Percentiles rank a stretch among this genome's conserved stretches.
Evolutionary conservation across 2,888 invertebrate species (phyloP).

Genomic region (Bombylius discolor): DNA sequence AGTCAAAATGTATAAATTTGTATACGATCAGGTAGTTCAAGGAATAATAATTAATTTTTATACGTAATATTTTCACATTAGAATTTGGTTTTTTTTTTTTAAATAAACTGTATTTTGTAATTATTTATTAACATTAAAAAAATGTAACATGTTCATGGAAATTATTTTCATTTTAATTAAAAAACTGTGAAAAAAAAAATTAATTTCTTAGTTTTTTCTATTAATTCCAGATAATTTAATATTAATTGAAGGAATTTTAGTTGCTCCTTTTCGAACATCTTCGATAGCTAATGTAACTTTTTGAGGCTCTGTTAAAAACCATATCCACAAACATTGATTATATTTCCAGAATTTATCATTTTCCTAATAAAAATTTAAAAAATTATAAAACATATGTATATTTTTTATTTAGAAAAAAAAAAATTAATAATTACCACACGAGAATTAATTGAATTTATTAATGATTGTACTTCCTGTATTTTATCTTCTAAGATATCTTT

Average conservation of each 20-base stretch:
- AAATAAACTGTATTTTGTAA: too few relatives aligned
- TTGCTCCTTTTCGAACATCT: constrained; percentile 27
- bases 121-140: too few relatives aligned
- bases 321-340: constrained; percentile 31
- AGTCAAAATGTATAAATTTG: too few relatives aligned
- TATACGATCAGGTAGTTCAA: too few relatives aligned
- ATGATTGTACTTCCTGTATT: constrained; percentile 23
- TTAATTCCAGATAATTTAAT: constrained; percentile 11
- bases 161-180: too few relatives aligned
- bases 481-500: constrained; percentile 22
- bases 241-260: constrained; percentile 22
- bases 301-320: constrained; percentile 34
- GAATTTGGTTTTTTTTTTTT: too few relatives aligned
- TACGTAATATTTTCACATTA: too few relatives aligned
- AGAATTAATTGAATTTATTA: constrained; percentile 8
- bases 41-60: too few relatives aligned
- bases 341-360: constrained; percentile 29
- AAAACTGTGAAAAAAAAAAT: too few relatives aligned
- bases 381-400: background rate
- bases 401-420: background rate
- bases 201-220: constrained; percentile 1
- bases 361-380: constrained; percentile 18
- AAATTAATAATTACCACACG: background rate
- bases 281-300: constrained; percentile 30
- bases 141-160: too few relatives aligned